phyloP scores from a whole-genome alignment of 2,797 vertebrate genomes.

The Danio choprae region DNA sequence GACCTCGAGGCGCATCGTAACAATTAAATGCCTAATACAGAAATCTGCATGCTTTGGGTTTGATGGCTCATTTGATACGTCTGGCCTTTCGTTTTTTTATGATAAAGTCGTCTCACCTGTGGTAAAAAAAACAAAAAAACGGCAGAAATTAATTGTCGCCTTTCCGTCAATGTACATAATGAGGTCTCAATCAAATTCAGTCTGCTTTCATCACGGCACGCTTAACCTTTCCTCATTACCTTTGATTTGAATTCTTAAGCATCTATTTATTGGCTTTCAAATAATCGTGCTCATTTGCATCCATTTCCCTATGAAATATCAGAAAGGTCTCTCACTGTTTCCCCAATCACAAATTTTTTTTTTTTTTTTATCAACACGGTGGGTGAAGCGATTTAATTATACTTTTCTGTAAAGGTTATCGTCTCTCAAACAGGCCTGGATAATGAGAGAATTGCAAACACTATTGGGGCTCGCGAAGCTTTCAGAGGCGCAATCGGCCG shows the following conservation, averaged over 20 bases:
- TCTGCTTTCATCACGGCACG: conserved; percentile 36
- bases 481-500: conserved; percentile 45
- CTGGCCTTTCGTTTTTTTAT: conserved; percentile 20
- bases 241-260: conserved; percentile 57
- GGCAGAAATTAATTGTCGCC: conserved; percentile 3
- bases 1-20: neutral
- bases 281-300: conserved; percentile 64
- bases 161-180: conserved; percentile 31
- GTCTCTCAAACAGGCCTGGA: conserved; percentile 60
- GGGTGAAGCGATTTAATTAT: conserved; percentile 65
- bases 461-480: conserved; percentile 42
- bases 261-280: conserved; percentile 55
- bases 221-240: conserved; percentile 56
- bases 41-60: neutral
- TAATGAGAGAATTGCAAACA: conserved; percentile 57
- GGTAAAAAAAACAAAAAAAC: conserved; percentile 6
- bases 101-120: conserved; percentile 25
- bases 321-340: conserved; percentile 54
- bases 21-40: conserved; percentile 4
- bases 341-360: conserved; percentile 40
- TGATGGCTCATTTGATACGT: conserved; percentile 30
- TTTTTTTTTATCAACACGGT: conserved; percentile 56
- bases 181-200: conserved; percentile 36
- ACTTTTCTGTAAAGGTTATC: conserved; percentile 66
- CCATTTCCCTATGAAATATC: conserved; percentile 55